These are phyloP conservation scores for Spodoptera exigua DNA, from an alignment of 2,888 invertebrate species.

Conservation along the genomic window DNA sequence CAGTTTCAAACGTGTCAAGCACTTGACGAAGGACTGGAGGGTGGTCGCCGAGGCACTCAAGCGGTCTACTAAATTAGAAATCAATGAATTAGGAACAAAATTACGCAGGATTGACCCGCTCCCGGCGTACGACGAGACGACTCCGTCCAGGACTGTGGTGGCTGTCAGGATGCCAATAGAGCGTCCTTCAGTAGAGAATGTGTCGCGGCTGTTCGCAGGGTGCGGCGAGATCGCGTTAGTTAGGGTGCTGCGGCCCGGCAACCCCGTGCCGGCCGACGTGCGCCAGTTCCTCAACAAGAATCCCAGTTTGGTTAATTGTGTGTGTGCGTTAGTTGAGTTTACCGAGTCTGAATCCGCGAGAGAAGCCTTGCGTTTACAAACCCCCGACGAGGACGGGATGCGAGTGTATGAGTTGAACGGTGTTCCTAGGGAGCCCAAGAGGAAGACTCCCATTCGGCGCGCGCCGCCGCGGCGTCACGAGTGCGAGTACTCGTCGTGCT, in stretches of 20 bases:
- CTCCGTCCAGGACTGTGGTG: constrained; percentile 97
- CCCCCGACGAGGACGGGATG: constrained; percentile 89
- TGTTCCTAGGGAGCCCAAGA: constrained; percentile 92
- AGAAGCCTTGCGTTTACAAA: constrained; percentile 92
- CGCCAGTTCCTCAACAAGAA: constrained; percentile 97
- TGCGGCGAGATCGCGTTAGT: constrained; percentile 97
- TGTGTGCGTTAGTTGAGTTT: constrained; percentile 97
- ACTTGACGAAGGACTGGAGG: constrained; percentile 97
- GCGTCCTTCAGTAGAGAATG: constrained; percentile 95
- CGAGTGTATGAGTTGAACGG: constrained; percentile 94
- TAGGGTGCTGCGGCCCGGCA: constrained; percentile 95
- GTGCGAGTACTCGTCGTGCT: constrained; percentile 90
- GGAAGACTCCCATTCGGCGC: constrained; percentile 91
- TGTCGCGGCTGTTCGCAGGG: constrained; percentile 96
- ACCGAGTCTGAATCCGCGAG: constrained; percentile 96
- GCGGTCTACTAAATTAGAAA: constrained; percentile 94
- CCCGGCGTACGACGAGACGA: constrained; percentile 97
- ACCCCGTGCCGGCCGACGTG: constrained; percentile 96
- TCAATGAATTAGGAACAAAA: constrained; percentile 97
- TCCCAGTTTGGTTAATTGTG: constrained; percentile 95
- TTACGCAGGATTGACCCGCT: constrained; percentile 95
- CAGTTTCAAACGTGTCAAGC: constrained; percentile 98
- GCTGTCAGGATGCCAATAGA: constrained; percentile 96
- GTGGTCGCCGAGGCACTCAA: constrained; percentile 96
- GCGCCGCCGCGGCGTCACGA: constrained; percentile 90